Evolutionary conservation across 2,113 vertebrate species (phyloP), one percentile per base, ranked within the genome.

Genomic region (Microcebus jonahi): DNA sequence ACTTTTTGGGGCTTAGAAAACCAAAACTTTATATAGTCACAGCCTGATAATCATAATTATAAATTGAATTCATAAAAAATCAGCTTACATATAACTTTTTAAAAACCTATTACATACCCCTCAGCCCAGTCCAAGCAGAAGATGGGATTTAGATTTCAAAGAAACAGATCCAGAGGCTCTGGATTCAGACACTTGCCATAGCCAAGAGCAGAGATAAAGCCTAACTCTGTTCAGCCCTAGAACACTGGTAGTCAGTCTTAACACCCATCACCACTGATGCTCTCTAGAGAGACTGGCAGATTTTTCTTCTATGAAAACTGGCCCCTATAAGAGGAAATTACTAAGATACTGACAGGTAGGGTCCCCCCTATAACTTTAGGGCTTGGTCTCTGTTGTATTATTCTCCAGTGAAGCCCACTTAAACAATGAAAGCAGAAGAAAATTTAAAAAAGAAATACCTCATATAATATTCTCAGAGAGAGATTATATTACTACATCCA

Each of bases 41-140:
- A 82, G 63, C 7, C 57, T 75, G n/a, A 45, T 61, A 90, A 82
- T 39, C 90, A 85, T n/a, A 94, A 82, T 39, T 92, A 85, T n/a
- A 94, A 92, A 53, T 4, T 59, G 1, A 5, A 94, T 75, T 91
- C 55, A 91, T 10, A 88, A 91, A 95, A 85, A 68, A 65, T 90
- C 27, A 77, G 21, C 42, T 79, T 90, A 65, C 6, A 45, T 34
- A 34, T 1, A 48, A 85, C 42, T 81, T 84, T 53, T 21, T 7
- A 31, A 94, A 80, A 89, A 36, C 4, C 70, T 68, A 88, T 0
- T 68, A 12, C n/a, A 83, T 6, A 59, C 3, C 3, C 5, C 10
- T 4, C 25, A 50, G 36, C 14, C 25, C 18, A 12, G 4, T 39
- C 20, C 17, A 57, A 48, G 48, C 11, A 79, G 29, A 14, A 91